A percentile compares a stretch with the other conserved stretches of the same genome.
Conservation (phyloP, 2,888 invertebrate species). For the Lepidonotus clava region DNA sequence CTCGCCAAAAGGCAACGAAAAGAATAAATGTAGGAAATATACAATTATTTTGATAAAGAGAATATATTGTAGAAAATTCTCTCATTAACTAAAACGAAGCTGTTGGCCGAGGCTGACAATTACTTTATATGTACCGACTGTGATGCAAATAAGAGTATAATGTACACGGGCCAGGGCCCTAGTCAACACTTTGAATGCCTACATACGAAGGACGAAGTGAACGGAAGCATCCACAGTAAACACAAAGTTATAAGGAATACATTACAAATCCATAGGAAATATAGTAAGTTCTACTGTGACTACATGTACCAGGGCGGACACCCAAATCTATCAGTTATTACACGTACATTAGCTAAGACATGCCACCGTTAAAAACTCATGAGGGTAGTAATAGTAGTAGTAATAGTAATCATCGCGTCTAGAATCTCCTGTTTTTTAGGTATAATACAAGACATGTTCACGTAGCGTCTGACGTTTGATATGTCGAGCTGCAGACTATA, state of each 20-base stretch:
- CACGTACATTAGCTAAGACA: slow-evolving; percentile 30
- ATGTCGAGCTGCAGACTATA: slow-evolving; percentile 6
- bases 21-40: not conserved
- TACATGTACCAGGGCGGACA: slow-evolving; percentile 13
- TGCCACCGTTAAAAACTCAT: slow-evolving; percentile 36
- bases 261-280: slow-evolving; percentile 50
- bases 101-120: slow-evolving; percentile 15
- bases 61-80: slow-evolving; percentile 1
- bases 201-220: slow-evolving; percentile 11
- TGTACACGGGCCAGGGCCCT: not conserved
- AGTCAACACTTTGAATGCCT: slow-evolving; percentile 26
- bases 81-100: slow-evolving; percentile 17
- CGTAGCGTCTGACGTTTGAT: slow-evolving; percentile 24
- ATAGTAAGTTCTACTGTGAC: slow-evolving; percentile 34
- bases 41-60: not conserved
- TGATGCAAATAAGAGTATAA: not conserved
- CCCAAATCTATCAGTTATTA: slow-evolving; percentile 22
- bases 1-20: not conserved
- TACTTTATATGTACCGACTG: slow-evolving; percentile 30
- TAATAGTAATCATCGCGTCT: too few species aligned
- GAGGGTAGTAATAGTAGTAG: not conserved
- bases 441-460: not conserved
- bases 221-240: slow-evolving; percentile 36
- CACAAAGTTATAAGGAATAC: slow-evolving; percentile 16
- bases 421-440: not conserved